Evolutionary conservation across 2,888 invertebrate genomes (phyloP), one percentile per base, ranked within the genome.

Genomic region (Lasiommata megera): DNA sequence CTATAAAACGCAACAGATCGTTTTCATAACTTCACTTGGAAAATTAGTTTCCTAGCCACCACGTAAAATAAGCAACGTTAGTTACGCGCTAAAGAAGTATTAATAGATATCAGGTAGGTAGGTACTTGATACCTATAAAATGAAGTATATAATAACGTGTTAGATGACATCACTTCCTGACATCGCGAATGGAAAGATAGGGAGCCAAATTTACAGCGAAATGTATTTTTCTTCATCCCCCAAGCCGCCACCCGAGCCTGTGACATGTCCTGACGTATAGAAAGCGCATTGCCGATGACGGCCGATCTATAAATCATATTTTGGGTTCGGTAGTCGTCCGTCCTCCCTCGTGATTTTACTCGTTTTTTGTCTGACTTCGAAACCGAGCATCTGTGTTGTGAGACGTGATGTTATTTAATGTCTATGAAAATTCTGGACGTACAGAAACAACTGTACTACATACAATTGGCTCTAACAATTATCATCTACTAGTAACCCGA

Each of bases 261-360:
- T 70, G 68, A 70, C 71, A 69, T 66, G 77, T 74, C 73, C 68
- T 84, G 85, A 84, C 82, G 84, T 82, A 83, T 82, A 84, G 84
- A 84, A 88, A 85, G 80, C 84, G 84, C 79, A 88, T 85, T 88
- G 89, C 74, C 79, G 77, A 76, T 88, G 89, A 89, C 88, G 83
- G 79, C 71, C 77, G 75, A 79, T 83, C 88, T 88, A 90, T 90
- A 89, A 90, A 90, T 90, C 89, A 90, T 88, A 81, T 85, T 82
- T 79, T 73, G 80, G 82, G 80, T 76, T 79, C 77, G 79, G 76
- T 80, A 82, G 77, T 82, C 81, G 84, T 80, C 82, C 79, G 74
- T 74, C 80, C 71, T 70, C 75, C 78, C 71, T 71, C 70, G 72
- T 68, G 78, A 78, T 73, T 84, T 82, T 88, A 69, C 77, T 87